A percentile compares a stretch with the other conserved stretches of the same genome.
These are phyloP conservation scores for Paracentrotus lividus DNA, from an alignment of 53 echinoderm and acorn worm species.

Conservation along the genomic window DNA sequence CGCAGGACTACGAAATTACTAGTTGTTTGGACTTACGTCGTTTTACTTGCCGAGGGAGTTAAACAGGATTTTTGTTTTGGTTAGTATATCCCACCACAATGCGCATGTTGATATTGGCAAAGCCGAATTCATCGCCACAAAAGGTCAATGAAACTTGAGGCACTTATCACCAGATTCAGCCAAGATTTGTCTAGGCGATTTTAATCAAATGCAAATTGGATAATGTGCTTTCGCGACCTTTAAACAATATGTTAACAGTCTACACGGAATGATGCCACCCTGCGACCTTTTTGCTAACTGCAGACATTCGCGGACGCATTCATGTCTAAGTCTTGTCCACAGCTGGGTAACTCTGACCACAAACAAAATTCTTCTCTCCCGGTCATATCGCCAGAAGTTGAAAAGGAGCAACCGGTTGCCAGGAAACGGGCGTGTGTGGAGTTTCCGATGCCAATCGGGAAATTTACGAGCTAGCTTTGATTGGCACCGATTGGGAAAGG, in stretches of 20 bases:
- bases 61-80: conserved; percentile 55
- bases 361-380: conserved; percentile 42
- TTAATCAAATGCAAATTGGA: conserved; percentile 72
- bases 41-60: conserved; percentile 80
- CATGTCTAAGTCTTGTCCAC: conserved; percentile 38
- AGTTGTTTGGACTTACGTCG: conserved; percentile 45
- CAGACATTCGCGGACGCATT: conserved; percentile 70
- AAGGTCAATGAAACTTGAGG: conserved; percentile 61
- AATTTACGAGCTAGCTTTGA: conserved; percentile 52
- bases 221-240: conserved; percentile 60
- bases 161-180: conserved; percentile 69
- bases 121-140: conserved; percentile 58
- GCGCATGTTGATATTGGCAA: conserved; percentile 62
- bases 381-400: conserved; percentile 30
- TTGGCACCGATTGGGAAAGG: conserved; percentile 55
- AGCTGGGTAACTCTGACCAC: too few relatives aligned
- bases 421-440: conserved; percentile 26
- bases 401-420: conserved; percentile 45
- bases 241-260: conserved; percentile 64
- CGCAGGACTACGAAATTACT: conserved; percentile 51
- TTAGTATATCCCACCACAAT: conserved; percentile 70
- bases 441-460: conserved; percentile 53
- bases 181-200: conserved; percentile 74
- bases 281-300: conserved; percentile 80
- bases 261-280: conserved; percentile 68